These are phyloP conservation scores for Mormyrus iriodes DNA, from an alignment of 2,113 vertebrate genomes.

Conservation along the genomic window DNA sequence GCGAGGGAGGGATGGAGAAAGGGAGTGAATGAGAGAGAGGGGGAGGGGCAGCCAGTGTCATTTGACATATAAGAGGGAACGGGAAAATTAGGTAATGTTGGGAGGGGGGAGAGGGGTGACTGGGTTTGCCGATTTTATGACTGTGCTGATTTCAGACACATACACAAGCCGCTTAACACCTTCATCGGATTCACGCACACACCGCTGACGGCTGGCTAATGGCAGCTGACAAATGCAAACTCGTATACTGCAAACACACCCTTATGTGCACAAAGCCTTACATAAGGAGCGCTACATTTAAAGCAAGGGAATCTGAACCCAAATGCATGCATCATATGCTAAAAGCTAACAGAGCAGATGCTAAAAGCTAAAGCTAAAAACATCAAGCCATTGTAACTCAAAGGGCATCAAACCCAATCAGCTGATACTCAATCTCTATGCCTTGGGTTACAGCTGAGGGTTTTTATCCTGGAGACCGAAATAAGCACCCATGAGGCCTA, in stretches of 20 bases:
- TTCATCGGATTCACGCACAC: conserved; percentile 29
- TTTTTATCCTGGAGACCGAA: background rate
- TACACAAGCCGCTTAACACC: conserved; percentile 46
- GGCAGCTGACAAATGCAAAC: conserved; percentile 6
- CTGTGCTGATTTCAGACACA: conserved; percentile 39
- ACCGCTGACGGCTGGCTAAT: conserved; percentile 1
- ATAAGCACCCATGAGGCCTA: background rate
- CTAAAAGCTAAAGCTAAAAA: background rate
- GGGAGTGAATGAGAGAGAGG: conserved; percentile 47
- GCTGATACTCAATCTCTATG: background rate
- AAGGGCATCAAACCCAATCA: background rate
- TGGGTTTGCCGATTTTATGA: conserved; percentile 34
- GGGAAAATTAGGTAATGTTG: conserved; percentile 28
- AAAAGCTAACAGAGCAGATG: background rate
- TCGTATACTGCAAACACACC: conserved; percentile 15
- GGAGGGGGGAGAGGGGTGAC: conserved; percentile 17
- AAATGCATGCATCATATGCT: background rate
- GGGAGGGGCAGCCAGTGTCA: conserved; percentile 28
- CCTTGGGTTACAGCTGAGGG: background rate
- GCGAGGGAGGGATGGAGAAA: conserved; percentile 25
- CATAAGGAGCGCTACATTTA: background rate
- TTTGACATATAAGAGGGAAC: conserved; percentile 26
- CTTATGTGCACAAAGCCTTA: background rate
- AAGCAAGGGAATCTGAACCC: background rate
- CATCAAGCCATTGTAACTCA: background rate